Conservation (phyloP, 1,140 invertebrate species). For the Brachionus angularis region DNA sequence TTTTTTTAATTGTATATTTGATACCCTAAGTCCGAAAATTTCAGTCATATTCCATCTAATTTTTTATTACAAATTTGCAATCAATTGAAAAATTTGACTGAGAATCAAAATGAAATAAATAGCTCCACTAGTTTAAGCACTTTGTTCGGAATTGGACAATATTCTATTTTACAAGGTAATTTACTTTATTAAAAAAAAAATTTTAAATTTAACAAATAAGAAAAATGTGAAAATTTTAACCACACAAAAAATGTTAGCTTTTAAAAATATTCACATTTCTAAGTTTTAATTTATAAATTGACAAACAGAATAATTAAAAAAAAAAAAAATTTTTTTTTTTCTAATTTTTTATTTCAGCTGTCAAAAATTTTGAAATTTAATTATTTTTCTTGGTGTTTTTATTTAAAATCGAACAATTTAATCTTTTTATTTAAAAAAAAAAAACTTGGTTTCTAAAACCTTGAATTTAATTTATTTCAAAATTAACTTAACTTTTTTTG, state of each 20-base stretch:
- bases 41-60: conserved; percentile 9
- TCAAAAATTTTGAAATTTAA: too few relatives aligned
- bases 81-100: conserved; percentile 9
- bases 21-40: not conserved
- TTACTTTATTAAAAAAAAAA: not conserved
- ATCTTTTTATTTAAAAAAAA: too few relatives aligned
- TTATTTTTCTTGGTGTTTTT: too few relatives aligned
- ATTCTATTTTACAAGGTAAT: conserved; percentile 16
- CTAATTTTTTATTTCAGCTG: too few relatives aligned
- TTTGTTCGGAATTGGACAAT: conserved; percentile 11
- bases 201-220: not conserved
- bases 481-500: too few relatives aligned
- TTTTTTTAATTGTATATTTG: not conserved
- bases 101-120: conserved; percentile 7
- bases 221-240: conserved; percentile 11
- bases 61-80: conserved; percentile 29
- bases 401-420: too few relatives aligned
- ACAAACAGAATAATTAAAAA: too few relatives aligned
- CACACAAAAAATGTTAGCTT: not conserved
- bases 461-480: too few relatives aligned
- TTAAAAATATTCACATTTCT: too few relatives aligned
- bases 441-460: too few relatives aligned
- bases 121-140: not conserved
- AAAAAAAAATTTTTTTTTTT: too few relatives aligned
- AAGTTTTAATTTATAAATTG: too few relatives aligned